phyloP scores from a whole-genome alignment of 2,797 vertebrate genomes.

The Serranus cabrilla region DNA sequence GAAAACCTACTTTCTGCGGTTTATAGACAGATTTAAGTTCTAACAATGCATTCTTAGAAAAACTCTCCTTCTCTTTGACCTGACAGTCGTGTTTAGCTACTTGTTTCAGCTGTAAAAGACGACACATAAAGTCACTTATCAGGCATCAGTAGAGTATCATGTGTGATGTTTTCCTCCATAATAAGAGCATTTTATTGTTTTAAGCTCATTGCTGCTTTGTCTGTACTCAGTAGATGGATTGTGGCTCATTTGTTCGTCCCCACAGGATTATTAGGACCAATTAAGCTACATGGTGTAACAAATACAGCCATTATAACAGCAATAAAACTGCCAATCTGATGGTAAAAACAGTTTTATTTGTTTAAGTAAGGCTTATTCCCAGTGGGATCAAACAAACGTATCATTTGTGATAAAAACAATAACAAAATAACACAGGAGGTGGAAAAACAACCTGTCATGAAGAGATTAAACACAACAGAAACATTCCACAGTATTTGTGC shows the following conservation, averaged over 20 bases:
- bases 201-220: neutral
- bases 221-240: neutral
- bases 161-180: neutral
- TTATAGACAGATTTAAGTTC: neutral
- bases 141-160: neutral
- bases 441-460: neutral
- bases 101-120: no score
- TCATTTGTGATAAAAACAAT: neutral
- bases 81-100: neutral
- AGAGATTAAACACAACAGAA: neutral
- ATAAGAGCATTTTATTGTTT: neutral
- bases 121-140: neutral
- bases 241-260: conserved; percentile 13
- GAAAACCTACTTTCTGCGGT: neutral
- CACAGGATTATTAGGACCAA: conserved; percentile 23
- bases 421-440: neutral
- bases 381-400: neutral
- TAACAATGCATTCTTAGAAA: neutral
- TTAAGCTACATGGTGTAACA: conserved; percentile 1
- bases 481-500: neutral
- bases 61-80: neutral
- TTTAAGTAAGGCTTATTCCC: neutral
- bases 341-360: conserved; percentile 1
- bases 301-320: neutral
- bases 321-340: neutral